Percentiles rank a stretch among this genome's conserved stretches.
Conservation (phyloP, 1,140 invertebrate species). For the Lepidotrigona ventralis region DNA sequence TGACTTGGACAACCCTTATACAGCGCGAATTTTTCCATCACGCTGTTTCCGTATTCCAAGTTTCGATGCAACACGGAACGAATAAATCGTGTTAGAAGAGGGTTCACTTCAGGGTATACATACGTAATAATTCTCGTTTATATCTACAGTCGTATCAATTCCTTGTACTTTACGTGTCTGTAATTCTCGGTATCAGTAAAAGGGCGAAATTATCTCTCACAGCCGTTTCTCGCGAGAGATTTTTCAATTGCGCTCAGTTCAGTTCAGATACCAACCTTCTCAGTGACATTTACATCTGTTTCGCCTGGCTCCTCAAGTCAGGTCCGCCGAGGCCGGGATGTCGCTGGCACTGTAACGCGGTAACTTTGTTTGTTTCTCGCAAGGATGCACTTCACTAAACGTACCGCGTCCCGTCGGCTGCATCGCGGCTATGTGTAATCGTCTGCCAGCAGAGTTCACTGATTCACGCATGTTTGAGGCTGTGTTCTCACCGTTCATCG, state of each 20-base stretch:
- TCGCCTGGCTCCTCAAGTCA: constrained; percentile 56
- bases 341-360: constrained; percentile 52
- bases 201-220: too few relatives aligned
- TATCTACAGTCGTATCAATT: too few relatives aligned
- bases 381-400: constrained; percentile 57
- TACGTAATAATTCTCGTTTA: too few relatives aligned
- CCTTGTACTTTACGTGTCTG: too few relatives aligned
- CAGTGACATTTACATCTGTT: constrained; percentile 58
- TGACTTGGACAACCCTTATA: too few relatives aligned
- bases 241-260: not conserved
- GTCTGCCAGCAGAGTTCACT: constrained; percentile 33
- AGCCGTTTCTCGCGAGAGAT: not conserved
- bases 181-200: not conserved
- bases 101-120: too few relatives aligned
- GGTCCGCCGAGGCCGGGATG: constrained; percentile 51
- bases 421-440: constrained; percentile 49
- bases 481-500: constrained; percentile 26
- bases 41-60: too few relatives aligned
- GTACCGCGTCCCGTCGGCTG: constrained; percentile 47
- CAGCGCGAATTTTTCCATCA: too few relatives aligned
- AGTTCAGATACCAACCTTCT: constrained; percentile 53
- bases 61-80: too few relatives aligned
- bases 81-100: too few relatives aligned
- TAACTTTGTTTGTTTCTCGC: constrained; percentile 54
- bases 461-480: constrained; percentile 49